Conservation (phyloP, 1,140 invertebrate species). For the Brachystomella parvula region DNA sequence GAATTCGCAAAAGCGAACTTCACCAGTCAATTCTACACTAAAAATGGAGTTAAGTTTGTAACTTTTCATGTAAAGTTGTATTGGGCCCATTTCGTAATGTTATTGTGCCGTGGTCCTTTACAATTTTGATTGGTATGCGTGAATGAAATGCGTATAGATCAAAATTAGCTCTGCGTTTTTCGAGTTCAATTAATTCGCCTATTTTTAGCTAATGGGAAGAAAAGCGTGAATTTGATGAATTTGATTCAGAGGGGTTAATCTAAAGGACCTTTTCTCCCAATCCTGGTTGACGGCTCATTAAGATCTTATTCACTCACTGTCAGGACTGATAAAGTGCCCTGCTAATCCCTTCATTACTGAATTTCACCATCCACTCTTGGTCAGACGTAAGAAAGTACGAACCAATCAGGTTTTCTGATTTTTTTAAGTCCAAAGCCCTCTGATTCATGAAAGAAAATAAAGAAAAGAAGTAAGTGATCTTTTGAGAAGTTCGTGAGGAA, state of each 20-base stretch:
- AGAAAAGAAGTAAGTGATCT: not conserved
- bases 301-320: constrained; percentile 31
- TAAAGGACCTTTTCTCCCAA: constrained; percentile 12
- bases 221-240: constrained; percentile 5
- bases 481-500: not conserved
- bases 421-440: not conserved
- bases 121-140: no score
- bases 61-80: no score
- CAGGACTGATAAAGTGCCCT: constrained; percentile 5
- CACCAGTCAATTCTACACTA: no score
- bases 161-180: no score
- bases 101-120: no score
- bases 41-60: no score
- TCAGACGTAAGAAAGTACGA: not conserved
- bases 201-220: no score
- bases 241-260: constrained; percentile 11
- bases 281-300: constrained; percentile 28
- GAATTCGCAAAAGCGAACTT: no score
- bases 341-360: not conserved
- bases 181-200: no score
- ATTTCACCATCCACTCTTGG: not conserved
- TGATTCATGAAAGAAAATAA: not conserved
- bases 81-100: no score
- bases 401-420: not conserved
- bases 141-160: no score